A percentile compares a stretch with the other conserved stretches of the same genome.
phyloP scores from a whole-genome alignment of 2,797 vertebrate species.

The Stomatorhinus walkeri region DNA sequence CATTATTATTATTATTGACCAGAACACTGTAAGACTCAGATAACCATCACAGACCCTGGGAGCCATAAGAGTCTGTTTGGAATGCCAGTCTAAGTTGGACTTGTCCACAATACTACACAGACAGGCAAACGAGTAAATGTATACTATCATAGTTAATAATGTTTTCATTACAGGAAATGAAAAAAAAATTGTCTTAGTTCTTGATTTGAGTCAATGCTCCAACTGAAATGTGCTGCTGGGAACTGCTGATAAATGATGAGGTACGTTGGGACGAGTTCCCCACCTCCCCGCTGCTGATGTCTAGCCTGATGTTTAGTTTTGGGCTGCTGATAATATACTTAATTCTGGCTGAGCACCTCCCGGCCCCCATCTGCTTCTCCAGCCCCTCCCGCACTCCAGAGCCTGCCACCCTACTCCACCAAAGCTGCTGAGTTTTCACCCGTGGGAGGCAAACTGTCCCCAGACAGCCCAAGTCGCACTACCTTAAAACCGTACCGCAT shows the following conservation, averaged over 20 bases:
- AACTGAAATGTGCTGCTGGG: neutral
- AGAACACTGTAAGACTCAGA: neutral
- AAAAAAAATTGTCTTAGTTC: neutral
- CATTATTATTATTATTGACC: neutral
- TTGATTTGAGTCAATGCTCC: neutral
- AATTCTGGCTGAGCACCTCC: neutral
- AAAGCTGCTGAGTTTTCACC: neutral
- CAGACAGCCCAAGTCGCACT: neutral
- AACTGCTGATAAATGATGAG: neutral
- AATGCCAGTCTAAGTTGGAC: neutral
- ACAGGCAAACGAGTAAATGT: neutral
- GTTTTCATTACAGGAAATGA: neutral
- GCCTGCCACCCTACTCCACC: neutral
- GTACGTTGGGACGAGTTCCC: neutral
- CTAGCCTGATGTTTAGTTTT: neutral
- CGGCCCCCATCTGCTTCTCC: neutral
- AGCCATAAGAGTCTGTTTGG: neutral
- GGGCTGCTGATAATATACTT: neutral
- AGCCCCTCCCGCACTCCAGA: neutral
- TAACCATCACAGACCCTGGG: neutral
- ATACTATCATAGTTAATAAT: neutral
- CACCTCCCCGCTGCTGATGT: neutral
- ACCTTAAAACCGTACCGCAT: neutral
- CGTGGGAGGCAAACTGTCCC: neutral
- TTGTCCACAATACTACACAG: neutral